Evolutionary conservation across 2,113 vertebrate genomes (phyloP).

Genomic region (Erpornis zantholeuca): DNA sequence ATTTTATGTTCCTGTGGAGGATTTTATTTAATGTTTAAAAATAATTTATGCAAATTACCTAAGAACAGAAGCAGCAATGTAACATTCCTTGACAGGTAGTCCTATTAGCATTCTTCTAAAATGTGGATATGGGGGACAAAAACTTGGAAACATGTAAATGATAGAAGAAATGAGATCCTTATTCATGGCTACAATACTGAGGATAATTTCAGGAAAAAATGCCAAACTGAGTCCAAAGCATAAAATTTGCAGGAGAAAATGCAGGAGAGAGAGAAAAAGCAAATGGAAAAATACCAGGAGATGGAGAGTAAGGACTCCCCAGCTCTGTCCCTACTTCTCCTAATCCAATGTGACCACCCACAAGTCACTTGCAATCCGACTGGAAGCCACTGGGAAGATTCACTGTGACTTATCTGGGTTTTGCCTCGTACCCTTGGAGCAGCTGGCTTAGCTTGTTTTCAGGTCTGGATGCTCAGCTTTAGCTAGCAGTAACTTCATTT

Average conservation of each 20-base stretch:
- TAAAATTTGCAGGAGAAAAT: background rate
- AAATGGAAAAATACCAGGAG: slow-evolving; percentile 11
- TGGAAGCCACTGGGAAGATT: background rate
- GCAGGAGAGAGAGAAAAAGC: background rate
- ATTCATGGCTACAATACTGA: background rate
- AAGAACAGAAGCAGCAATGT: slow-evolving; percentile 54
- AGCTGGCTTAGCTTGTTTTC: background rate
- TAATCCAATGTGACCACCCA: background rate
- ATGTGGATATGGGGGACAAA: slow-evolving; percentile 35
- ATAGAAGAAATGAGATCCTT: slow-evolving; percentile 34
- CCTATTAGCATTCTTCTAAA: slow-evolving; percentile 46
- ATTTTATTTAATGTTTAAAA: slow-evolving; percentile 55
- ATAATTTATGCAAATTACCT: slow-evolving; percentile 63
- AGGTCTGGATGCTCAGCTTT: background rate
- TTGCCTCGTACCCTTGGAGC: background rate
- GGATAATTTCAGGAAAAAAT: background rate
- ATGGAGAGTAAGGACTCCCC: background rate
- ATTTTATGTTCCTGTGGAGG: slow-evolving; percentile 54
- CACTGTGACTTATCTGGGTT: background rate
- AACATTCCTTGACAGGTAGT: slow-evolving; percentile 50
- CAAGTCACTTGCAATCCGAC: background rate
- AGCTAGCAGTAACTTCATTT: background rate
- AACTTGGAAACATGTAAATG: slow-evolving; percentile 45
- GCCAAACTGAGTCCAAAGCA: background rate
- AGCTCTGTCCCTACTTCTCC: background rate